A percentile compares a stretch with the other conserved stretches of the same genome.
Conservation (phyloP, 1,140 invertebrate genomes). For the Pogonomyrmex barbatus region DNA sequence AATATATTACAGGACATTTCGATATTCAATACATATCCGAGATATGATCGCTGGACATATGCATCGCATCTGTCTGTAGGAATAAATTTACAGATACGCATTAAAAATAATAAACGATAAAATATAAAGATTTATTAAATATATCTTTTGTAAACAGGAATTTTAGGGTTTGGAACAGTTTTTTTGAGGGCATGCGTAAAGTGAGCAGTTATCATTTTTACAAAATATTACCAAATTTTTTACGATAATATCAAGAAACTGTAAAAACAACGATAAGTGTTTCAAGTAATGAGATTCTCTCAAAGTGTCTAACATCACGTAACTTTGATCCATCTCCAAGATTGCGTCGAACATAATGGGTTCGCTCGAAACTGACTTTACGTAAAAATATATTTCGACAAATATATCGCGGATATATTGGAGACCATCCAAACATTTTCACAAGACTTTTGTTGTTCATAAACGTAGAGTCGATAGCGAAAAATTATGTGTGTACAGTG, state of each 20-base stretch:
- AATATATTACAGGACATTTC: conserved; percentile 29
- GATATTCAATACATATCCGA: not conserved
- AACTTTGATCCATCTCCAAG: conserved; percentile 44
- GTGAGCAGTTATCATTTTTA: not conserved
- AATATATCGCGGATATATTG: conserved; percentile 34
- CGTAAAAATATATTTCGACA: conserved; percentile 54
- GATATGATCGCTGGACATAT: not conserved
- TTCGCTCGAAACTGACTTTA: conserved; percentile 25
- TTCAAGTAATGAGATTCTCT: not conserved
- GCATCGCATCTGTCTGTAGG: not conserved
- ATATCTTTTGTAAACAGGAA: not conserved
- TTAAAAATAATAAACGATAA: conserved; percentile 3
- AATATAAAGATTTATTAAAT: conserved; percentile 20
- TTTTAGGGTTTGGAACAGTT: not conserved
- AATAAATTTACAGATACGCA: not conserved
- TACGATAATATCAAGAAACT: not conserved
- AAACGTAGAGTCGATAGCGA: conserved; percentile 42
- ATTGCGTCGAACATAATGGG: conserved; percentile 49
- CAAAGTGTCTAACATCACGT: conserved; percentile 15
- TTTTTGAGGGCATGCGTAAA: not conserved
- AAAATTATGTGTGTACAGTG: conserved; percentile 41
- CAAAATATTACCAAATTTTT: not conserved
- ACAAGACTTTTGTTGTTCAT: conserved; percentile 60
- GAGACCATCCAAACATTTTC: conserved; percentile 52
- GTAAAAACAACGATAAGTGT: not conserved